A percentile compares a stretch with the other conserved stretches of the same genome.
Evolutionary conservation across 2,797 vertebrate genomes (phyloP).

Genomic region (Anas acuta): DNA sequence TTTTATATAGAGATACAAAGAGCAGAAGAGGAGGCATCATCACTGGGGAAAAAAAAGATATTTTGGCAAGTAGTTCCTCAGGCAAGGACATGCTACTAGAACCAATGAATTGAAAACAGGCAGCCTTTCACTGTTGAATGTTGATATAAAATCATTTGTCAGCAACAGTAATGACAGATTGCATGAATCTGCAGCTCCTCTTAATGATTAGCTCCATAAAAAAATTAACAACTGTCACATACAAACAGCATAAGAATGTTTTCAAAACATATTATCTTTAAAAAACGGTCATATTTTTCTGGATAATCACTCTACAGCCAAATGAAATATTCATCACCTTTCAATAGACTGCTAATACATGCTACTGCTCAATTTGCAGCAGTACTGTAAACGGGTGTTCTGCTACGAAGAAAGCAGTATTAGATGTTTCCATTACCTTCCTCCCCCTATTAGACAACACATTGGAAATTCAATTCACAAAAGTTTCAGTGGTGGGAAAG

Average conservation of each 20-base stretch:
- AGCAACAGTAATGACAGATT: slow-evolving; percentile 65
- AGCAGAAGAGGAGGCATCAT: background rate
- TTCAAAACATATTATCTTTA: slow-evolving; percentile 42
- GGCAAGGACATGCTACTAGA: slow-evolving; percentile 37
- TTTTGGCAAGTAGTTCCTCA: slow-evolving; percentile 26
- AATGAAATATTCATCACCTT: slow-evolving; percentile 18
- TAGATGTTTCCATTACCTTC: background rate
- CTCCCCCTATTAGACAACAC: background rate
- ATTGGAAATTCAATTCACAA: background rate
- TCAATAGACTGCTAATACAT: background rate
- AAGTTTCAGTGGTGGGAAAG: background rate
- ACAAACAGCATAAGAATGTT: slow-evolving; percentile 39
- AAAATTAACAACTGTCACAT: slow-evolving; percentile 64
- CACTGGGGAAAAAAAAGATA: background rate
- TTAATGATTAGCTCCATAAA: slow-evolving; percentile 52
- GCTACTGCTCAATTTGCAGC: background rate
- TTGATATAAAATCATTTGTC: slow-evolving; percentile 56
- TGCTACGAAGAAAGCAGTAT: background rate
- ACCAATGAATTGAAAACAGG: slow-evolving; percentile 30
- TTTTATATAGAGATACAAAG: background rate
- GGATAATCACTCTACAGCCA: slow-evolving; percentile 5
- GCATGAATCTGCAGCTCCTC: slow-evolving; percentile 18
- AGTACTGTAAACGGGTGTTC: background rate
- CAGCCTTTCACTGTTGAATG: slow-evolving; percentile 18
- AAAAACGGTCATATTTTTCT: slow-evolving; percentile 5